Base-by-base conservation (phyloP, 2,888 invertebrate species). In the Ischnus inquisitorius region DNA sequence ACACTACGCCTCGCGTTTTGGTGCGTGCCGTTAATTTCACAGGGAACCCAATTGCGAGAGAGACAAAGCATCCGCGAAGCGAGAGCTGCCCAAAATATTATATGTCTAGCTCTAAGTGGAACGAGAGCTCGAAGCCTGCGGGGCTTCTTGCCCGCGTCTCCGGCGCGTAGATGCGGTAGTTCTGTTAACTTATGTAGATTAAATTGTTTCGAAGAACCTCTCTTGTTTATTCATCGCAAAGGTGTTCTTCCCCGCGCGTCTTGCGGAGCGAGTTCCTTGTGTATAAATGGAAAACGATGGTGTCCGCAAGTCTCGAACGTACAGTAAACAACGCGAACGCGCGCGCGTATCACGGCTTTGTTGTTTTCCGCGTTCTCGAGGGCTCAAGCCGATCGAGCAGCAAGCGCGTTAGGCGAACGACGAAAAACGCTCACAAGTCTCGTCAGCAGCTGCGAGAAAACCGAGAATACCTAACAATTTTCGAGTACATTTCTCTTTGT, bases 171-270 rank as follows among this genome's bases (percentile, higher is more conserved):
- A 54, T 43, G 77, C 65, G 34, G 65, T 14, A 74, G 79, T 75
- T 88, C 87, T 86, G 87, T 90, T 88, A 86, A 86, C 87, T 89
- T 89, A 90, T 90, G 90, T 87, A 89, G 88, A 90, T 90, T 88
- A 90, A 90, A 90, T 90, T 89, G 89, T 90, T 90, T 87, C 88
- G 86, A 88, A 88, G 90, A 89, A 89, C 69, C 84, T 79, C 84
- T 79, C 85, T 86, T 90, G 90, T 89, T 90, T 90, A 90, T 89
- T 90, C 89, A 88, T 89, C 87, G 87, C 87, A 84, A 84, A 83
- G 28, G 65, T 39, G n/a, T 46, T 14, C 43, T 43, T 54, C 10
- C 14, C 22, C 19, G 69, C 34, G 28, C 51, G 51, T 10, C 34
- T 43, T 43, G 34, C 46, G 10, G 5, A 28, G n/a, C 34, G 28